A percentile compares a stretch with the other conserved stretches of the same genome.
Evolutionary conservation across 2,888 invertebrate genomes (phyloP).

Genomic region (Melieria crassipennis): DNA sequence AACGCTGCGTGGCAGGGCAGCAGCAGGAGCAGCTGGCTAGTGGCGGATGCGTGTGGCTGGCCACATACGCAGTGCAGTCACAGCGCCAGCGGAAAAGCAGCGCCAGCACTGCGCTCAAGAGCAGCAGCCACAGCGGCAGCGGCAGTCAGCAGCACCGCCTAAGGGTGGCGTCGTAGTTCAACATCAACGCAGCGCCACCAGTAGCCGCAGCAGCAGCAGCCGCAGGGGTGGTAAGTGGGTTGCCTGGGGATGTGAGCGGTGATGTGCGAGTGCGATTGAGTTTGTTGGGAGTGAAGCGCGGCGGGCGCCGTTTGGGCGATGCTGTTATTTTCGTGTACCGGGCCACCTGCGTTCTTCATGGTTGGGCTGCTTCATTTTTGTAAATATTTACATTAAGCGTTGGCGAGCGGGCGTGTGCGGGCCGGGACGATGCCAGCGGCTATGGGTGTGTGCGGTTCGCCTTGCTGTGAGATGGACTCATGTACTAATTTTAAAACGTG

Average conservation of each 20-base stretch:
- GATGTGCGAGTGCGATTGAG: too few species aligned
- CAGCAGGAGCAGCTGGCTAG: too few species aligned
- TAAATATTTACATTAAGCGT: conserved; percentile 31
- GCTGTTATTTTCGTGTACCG: conserved; percentile 15
- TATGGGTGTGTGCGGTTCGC: neutral
- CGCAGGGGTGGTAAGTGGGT: too few species aligned
- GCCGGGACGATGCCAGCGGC: neutral
- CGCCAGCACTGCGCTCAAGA: neutral
- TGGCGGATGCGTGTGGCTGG: neutral
- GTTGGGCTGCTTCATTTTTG: conserved; percentile 26
- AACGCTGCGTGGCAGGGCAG: too few species aligned
- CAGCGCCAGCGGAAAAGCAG: neutral
- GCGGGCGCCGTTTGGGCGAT: neutral
- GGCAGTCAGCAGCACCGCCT: conserved; percentile 2
- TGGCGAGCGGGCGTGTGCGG: neutral
- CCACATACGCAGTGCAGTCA: neutral
- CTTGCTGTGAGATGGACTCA: conserved; percentile 16
- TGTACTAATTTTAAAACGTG: conserved; percentile 31
- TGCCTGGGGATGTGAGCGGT: too few species aligned
- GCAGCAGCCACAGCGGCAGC: neutral
- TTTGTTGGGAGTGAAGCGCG: too few species aligned
- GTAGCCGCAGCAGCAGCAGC: too few species aligned
- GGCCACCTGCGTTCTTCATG: conserved; percentile 30
- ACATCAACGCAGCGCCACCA: too few species aligned
- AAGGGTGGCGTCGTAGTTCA: neutral